Evolutionary conservation across 37 sponge, comb jelly and placozoan genomes (phyloP).

Genomic region (Chondrilla cf. caribensis): DNA sequence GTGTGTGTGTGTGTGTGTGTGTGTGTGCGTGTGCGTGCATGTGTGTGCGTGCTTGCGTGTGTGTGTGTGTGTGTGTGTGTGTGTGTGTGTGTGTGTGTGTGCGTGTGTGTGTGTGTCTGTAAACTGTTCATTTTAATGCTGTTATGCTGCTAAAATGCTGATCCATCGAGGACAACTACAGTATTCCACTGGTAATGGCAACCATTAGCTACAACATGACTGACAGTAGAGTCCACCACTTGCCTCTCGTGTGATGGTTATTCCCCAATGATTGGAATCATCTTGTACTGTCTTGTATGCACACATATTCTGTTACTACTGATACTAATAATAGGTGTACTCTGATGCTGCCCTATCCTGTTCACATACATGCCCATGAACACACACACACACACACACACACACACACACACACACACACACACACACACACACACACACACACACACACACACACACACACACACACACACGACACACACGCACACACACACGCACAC

Average conservation of each 20-base stretch:
- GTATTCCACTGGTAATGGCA: too few relatives aligned
- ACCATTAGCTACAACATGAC: too few relatives aligned
- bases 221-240: too few relatives aligned
- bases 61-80: constrained; percentile 13
- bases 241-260: too few relatives aligned
- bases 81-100: constrained; percentile 17
- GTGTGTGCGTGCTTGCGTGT: neutral
- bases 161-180: too few relatives aligned
- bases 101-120: constrained; percentile 15
- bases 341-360: too few relatives aligned
- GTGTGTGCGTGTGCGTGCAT: neutral
- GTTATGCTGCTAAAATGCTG: neutral
- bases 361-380: constrained; percentile 10
- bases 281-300: too few relatives aligned
- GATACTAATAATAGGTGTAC: too few relatives aligned
- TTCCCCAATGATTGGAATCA: too few relatives aligned
- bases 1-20: neutral
- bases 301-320: too few relatives aligned
- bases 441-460: constrained; percentile 44
- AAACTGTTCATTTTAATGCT: neutral
- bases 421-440: constrained; percentile 50
- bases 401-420: constrained; percentile 19
- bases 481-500: neutral
- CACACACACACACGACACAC: constrained; percentile 39
- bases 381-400: constrained; percentile 22